Conservation (phyloP, 2,797 vertebrate genomes). For the Anisognathus igniventris region DNA sequence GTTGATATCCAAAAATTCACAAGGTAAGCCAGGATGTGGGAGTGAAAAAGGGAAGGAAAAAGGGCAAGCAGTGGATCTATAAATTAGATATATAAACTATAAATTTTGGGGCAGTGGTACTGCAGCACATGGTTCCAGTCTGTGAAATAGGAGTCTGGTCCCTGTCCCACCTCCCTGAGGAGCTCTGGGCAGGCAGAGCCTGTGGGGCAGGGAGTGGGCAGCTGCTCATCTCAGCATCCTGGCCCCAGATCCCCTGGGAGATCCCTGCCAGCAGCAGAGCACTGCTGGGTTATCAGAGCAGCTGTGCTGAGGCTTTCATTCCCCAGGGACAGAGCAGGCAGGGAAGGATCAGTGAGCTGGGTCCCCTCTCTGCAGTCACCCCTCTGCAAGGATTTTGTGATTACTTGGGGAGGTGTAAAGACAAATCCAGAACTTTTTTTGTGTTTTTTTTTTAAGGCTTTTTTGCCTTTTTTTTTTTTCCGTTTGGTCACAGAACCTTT, state of each 20-base stretch:
- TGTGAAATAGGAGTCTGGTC: not conserved
- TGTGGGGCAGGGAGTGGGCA: not conserved
- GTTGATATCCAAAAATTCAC: constrained; percentile 96
- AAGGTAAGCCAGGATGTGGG: constrained; percentile 88
- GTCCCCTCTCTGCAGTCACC: not conserved
- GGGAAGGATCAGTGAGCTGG: not conserved
- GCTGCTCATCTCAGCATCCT: not conserved
- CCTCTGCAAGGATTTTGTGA: not conserved
- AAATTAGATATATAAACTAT: too few species aligned
- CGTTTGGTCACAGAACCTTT: not conserved
- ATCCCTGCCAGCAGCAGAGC: not conserved
- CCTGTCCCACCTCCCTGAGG: not conserved
- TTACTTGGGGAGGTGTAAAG: not conserved
- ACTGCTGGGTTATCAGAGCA: not conserved
- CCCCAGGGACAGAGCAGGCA: not conserved
- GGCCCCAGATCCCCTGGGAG: not conserved
- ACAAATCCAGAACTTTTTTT: not conserved
- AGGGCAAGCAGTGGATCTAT: not conserved
- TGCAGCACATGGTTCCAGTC: not conserved
- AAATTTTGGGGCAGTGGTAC: not conserved
- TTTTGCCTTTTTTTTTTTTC: not conserved
- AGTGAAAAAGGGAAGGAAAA: not conserved
- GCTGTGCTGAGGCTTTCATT: not conserved
- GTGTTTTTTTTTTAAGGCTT: not conserved
- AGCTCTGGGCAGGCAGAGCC: not conserved